Conservation (phyloP, 1,140 invertebrate genomes). For the Sycophila sp. region DNA sequence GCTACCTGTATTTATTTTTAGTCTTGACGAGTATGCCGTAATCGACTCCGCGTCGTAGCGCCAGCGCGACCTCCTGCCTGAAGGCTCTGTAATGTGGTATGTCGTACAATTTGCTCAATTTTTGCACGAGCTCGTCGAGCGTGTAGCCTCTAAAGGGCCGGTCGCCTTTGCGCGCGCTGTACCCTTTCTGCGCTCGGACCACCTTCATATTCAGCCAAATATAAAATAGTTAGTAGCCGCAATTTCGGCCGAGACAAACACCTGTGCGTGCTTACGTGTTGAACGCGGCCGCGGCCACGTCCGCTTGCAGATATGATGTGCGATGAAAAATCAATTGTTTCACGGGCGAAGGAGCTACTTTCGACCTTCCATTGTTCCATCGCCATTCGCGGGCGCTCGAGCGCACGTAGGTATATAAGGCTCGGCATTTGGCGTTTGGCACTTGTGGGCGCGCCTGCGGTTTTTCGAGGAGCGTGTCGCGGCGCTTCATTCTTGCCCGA, state of each 20-base stretch:
- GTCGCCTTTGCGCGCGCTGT: too few relatives aligned
- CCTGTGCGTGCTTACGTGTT: too few relatives aligned
- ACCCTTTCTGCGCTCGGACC: neutral
- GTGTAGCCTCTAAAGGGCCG: slow-evolving; percentile 46
- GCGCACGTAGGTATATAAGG: too few relatives aligned
- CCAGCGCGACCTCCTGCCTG: slow-evolving; percentile 46
- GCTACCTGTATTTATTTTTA: slow-evolving; percentile 52
- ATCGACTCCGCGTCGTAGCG: slow-evolving; percentile 50
- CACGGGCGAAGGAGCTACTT: too few relatives aligned
- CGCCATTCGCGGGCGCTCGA: too few relatives aligned
- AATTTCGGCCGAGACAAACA: too few relatives aligned
- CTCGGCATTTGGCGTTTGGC: slow-evolving; percentile 46
- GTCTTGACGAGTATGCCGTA: slow-evolving; percentile 52
- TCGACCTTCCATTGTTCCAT: too few relatives aligned
- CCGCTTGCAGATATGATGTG: too few relatives aligned
- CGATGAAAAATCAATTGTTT: too few relatives aligned
- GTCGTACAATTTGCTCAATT: slow-evolving; percentile 48
- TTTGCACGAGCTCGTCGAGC: slow-evolving; percentile 45
- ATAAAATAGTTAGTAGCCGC: too few relatives aligned
- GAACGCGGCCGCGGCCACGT: too few relatives aligned
- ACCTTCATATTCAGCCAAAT: neutral
- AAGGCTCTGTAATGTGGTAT: slow-evolving; percentile 44
- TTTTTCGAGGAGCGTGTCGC: slow-evolving; percentile 51
- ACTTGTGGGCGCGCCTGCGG: slow-evolving; percentile 37
- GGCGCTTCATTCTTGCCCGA: slow-evolving; percentile 46